A percentile compares a stretch with the other conserved stretches of the same genome.
These are phyloP conservation scores for Montipora capitata DNA, from an alignment of 92 coral and sea anemone genomes.

Conservation along the genomic window DNA sequence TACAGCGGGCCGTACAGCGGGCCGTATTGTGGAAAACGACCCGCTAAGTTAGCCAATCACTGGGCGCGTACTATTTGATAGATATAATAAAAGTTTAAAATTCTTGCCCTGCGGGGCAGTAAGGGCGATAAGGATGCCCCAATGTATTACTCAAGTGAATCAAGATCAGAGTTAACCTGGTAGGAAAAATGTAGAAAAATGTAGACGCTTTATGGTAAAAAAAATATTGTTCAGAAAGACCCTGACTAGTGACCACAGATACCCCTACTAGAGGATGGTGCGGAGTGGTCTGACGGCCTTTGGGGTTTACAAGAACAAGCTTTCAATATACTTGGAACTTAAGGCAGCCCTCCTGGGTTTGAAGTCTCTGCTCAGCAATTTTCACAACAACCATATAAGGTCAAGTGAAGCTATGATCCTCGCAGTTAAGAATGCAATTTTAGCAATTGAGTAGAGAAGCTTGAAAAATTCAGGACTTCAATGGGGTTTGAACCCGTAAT, in stretches of 20 bases:
- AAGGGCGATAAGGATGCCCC: conserved; percentile 39
- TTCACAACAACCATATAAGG: conserved; percentile 49
- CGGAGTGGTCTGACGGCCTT: conserved; percentile 25
- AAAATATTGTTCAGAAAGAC: not conserved
- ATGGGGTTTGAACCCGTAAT: too few species aligned
- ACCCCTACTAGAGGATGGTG: conserved; percentile 49
- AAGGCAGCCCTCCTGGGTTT: conserved; percentile 61
- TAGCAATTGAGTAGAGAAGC: too few species aligned
- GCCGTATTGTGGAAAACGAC: not conserved
- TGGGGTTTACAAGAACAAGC: conserved; percentile 19
- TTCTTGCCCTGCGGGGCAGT: not conserved
- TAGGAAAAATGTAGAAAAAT: conserved; percentile 46
- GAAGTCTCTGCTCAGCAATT: conserved; percentile 45
- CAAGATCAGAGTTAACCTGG: conserved; percentile 26
- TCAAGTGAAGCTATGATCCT: not conserved
- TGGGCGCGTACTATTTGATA: too few species aligned
- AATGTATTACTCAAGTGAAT: conserved; percentile 9
- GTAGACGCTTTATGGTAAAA: conserved; percentile 7
- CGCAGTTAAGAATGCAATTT: too few species aligned
- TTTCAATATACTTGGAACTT: conserved; percentile 38
- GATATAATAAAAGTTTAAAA: conserved; percentile 19
- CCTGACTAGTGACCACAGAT: conserved; percentile 49
- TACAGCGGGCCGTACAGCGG: too few species aligned
- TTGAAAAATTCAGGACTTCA: too few species aligned
- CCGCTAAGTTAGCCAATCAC: too few species aligned